phyloP scores from a whole-genome alignment of 2,888 invertebrate species.

The Trachelus iudaicus region DNA sequence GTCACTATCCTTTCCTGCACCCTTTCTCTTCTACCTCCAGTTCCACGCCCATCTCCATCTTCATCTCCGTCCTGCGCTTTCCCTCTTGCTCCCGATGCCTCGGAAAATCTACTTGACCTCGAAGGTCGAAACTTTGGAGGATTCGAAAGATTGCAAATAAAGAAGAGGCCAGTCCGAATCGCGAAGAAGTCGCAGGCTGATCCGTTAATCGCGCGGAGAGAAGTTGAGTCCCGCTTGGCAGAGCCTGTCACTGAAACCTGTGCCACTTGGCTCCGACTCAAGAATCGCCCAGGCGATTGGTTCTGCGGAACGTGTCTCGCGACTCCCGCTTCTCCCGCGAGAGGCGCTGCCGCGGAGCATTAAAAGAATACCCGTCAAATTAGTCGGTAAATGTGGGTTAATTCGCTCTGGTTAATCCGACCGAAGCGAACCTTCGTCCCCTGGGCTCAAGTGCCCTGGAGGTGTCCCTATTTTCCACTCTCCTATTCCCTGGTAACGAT shows the following conservation, averaged over 20 bases:
- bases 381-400: slow-evolving; percentile 35
- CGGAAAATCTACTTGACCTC: no score
- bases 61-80: background rate
- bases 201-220: slow-evolving; percentile 7
- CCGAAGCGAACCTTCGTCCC: slow-evolving; percentile 14
- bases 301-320: background rate
- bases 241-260: slow-evolving; percentile 22
- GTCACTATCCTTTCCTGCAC: no score
- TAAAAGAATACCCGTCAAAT: slow-evolving; percentile 30
- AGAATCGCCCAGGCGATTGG: slow-evolving; percentile 13
- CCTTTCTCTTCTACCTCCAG: no score
- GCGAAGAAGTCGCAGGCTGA: background rate
- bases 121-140: no score
- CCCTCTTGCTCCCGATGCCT: background rate
- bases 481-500: no score
- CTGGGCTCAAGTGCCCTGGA: background rate
- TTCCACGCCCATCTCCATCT: no score
- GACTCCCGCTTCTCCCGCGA: background rate
- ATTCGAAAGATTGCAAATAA: no score
- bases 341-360: slow-evolving; percentile 9
- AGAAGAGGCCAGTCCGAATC: no score
- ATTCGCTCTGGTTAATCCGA: slow-evolving; percentile 30
- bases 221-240: slow-evolving; percentile 19
- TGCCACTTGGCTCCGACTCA: slow-evolving; percentile 45
- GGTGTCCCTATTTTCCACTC: no score